Conservation (phyloP, 2,888 invertebrate species). For the Polydrusus cervinus region DNA sequence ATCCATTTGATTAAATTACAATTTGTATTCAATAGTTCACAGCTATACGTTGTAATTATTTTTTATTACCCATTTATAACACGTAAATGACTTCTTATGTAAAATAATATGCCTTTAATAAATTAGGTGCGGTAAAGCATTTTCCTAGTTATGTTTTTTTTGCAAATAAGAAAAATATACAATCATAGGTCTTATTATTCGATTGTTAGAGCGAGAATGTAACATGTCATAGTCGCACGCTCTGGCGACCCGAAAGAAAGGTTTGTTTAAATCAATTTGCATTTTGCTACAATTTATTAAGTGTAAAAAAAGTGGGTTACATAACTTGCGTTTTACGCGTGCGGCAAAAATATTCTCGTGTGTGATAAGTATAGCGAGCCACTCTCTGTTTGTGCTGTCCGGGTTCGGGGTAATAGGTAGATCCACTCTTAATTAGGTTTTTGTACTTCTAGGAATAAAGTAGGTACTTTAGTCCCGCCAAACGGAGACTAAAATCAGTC, state of each 20-base stretch:
- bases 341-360: too few relatives aligned
- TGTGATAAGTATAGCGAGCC: too few relatives aligned
- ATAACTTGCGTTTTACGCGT: background rate
- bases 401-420: too few relatives aligned
- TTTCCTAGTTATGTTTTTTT: background rate
- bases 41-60: background rate
- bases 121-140: background rate
- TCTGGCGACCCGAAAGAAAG: background rate
- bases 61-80: background rate
- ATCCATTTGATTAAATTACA: too few relatives aligned
- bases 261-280: background rate
- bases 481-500: too few relatives aligned
- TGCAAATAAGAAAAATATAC: background rate
- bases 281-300: slow-evolving; percentile 3
- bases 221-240: background rate
- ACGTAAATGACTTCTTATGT: background rate
- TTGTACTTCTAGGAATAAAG: too few relatives aligned
- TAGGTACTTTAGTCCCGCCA: too few relatives aligned
- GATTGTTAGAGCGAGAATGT: background rate
- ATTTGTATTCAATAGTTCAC: too few relatives aligned
- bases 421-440: too few relatives aligned
- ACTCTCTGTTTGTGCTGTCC: too few relatives aligned
- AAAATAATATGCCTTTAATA: background rate
- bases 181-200: background rate
- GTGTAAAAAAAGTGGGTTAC: background rate